Base-by-base conservation (phyloP, 2,797 vertebrate genomes). In the Erithacus rubecula region DNA sequence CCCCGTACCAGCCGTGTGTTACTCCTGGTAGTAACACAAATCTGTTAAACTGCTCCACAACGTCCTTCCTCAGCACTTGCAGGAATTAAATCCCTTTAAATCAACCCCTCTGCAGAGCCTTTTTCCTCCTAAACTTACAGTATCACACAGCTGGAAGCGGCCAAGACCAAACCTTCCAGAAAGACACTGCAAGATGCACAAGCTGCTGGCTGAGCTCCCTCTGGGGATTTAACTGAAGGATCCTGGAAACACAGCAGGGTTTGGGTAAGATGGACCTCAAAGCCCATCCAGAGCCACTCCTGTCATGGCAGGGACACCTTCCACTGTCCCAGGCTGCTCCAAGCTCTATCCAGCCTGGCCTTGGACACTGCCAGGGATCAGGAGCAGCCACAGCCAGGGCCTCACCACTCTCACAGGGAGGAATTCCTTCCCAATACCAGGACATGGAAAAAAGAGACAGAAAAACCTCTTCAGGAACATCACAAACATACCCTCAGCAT, bases 341-440 rank as follows among this genome's bases (percentile, higher is more conserved):
- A 2, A 62, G 16, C 39, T 29, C 24, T 2, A 2, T 41, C 65
- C 67, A 87, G 1, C 37, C 84, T 30, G n/a, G 21, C 21, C n/a
- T 34, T 9, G 68, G 46, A 0, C 68, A 34, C 24, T 59, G 0
- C 52, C 59, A 79, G 59, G 59, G 37, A 65, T 30, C 81, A 84
- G 68, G 26, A 14, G 24, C 24, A 87, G 24, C 44, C 76, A 1
- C 76, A 52, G 52, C 58, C 84, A 87, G 51, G 30, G 6, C 20
- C 59, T 87, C 0, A 4, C 13, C 85, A 16, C 30, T 46, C 46
- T 67, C 1, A 0, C 7, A 6, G 19, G 10, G 2, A n/a, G 1
- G 0, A 43, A 69, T 15, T 17, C 41, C 13, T 20, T 4, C 55
- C 49, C 29, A 75, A 47, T 5, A 36, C 11, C 32, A 29, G 6